phyloP scores from a whole-genome alignment of 2,797 vertebrate species.

The Dallia pectoralis region DNA sequence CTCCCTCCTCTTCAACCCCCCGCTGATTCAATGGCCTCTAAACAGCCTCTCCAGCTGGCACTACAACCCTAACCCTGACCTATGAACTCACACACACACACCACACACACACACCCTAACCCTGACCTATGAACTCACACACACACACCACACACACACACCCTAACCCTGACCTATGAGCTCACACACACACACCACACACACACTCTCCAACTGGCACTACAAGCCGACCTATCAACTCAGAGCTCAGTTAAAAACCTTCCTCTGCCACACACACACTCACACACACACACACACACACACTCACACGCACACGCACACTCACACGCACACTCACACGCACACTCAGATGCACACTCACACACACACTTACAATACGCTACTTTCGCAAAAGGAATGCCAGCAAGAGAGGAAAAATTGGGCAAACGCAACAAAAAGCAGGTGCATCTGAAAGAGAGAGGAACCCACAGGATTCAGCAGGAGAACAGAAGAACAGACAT shows the following conservation, averaged over 20 bases:
- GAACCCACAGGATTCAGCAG: neutral
- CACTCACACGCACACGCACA: slow-evolving; percentile 19
- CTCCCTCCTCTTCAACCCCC: neutral
- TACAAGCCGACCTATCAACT: slow-evolving; percentile 80
- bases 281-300: slow-evolving; percentile 34
- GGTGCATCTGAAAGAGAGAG: slow-evolving; percentile 60
- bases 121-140: slow-evolving; percentile 18
- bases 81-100: slow-evolving; percentile 63
- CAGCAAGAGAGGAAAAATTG: slow-evolving; percentile 61
- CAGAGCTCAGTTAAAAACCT: slow-evolving; percentile 70
- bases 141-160: slow-evolving; percentile 33
- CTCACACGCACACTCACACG: slow-evolving; percentile 33
- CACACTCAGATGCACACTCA: slow-evolving; percentile 41
- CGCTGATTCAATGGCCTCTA: slow-evolving; percentile 62
- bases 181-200: slow-evolving; percentile 40
- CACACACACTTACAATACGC: slow-evolving; percentile 43
- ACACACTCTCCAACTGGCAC: slow-evolving; percentile 74
- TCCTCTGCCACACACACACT: slow-evolving; percentile 57
- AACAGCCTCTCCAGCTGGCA: slow-evolving; percentile 85
- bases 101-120: slow-evolving; percentile 35
- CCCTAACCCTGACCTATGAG: too few species aligned
- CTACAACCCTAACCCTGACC: slow-evolving; percentile 80
- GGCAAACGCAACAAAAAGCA: slow-evolving; percentile 69
- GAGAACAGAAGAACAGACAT: slow-evolving; percentile 27
- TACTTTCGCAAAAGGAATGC: slow-evolving; percentile 75